phyloP scores from a whole-genome alignment of 2,797 vertebrate genomes.

The Acipenser transmontanus region DNA sequence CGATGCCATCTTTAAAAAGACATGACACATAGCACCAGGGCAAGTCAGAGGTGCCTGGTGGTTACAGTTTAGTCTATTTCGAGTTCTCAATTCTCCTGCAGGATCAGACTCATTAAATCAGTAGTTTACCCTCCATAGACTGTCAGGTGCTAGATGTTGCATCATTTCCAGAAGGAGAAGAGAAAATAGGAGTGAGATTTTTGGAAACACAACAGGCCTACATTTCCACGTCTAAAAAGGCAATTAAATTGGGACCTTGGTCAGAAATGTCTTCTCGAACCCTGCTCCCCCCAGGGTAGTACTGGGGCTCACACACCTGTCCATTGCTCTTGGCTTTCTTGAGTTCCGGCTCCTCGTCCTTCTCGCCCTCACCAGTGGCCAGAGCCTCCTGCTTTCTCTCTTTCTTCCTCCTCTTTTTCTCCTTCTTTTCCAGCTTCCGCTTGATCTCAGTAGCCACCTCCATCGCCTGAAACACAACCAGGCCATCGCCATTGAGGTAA shows the following conservation, averaged over 20 bases:
- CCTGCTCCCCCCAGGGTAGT: no score
- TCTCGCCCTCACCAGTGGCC: slow-evolving; percentile 33
- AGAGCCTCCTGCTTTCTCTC: slow-evolving; percentile 65
- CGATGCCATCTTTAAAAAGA: no score
- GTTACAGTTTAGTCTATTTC: not conserved
- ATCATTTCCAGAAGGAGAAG: no score
- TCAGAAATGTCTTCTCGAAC: not conserved
- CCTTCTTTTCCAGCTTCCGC: slow-evolving; percentile 76
- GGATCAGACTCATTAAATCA: no score
- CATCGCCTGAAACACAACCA: slow-evolving; percentile 52
- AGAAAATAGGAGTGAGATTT: no score
- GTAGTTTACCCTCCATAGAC: no score
- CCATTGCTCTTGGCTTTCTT: slow-evolving; percentile 30
- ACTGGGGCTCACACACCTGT: slow-evolving; percentile 21
- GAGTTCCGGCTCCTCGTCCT: slow-evolving; percentile 18
- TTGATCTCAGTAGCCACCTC: slow-evolving; percentile 73
- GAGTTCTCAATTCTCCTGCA: slow-evolving; percentile 26
- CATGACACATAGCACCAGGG: no score
- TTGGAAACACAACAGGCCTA: no score
- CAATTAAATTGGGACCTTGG: no score
- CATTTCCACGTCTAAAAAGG: no score
- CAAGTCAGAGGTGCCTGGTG: no score
- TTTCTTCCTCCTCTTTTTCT: slow-evolving; percentile 77
- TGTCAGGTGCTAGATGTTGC: no score
- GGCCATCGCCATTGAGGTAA: not conserved